A percentile compares a stretch with the other conserved stretches of the same genome.
Conservation (phyloP, 92 coral and sea anemone genomes). For the Scolanthus callimorphus region DNA sequence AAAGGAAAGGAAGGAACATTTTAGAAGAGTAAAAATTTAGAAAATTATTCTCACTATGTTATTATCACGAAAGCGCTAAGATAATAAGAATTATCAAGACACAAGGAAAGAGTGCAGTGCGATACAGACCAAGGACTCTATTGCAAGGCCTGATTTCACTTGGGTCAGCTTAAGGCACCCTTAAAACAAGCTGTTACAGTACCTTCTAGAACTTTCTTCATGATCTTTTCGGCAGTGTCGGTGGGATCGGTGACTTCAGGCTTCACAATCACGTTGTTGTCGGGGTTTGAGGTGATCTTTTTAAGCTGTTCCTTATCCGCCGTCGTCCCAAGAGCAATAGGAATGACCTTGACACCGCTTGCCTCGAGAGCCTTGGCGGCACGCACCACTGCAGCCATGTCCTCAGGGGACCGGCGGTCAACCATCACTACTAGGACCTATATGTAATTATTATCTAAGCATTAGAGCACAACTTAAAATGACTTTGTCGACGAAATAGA, state of each 20-base stretch:
- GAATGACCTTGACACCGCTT: conserved; percentile 50
- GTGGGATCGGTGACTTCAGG: conserved; percentile 23
- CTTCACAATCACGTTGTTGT: conserved; percentile 28
- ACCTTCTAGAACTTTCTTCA: conserved; percentile 39
- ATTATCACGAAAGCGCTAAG: too few species aligned
- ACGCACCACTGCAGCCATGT: conserved; percentile 24
- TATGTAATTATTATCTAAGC: too few species aligned
- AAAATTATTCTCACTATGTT: too few species aligned
- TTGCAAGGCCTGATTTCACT: too few species aligned
- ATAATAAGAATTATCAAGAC: too few species aligned
- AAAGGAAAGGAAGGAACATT: too few species aligned
- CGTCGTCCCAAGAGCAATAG: conserved; percentile 43
- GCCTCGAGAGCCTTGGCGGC: conserved; percentile 23
- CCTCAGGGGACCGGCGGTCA: conserved; percentile 15
- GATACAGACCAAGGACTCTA: too few species aligned
- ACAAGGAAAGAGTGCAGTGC: too few species aligned
- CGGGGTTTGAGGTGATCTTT: conserved; percentile 19
- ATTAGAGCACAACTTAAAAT: too few species aligned
- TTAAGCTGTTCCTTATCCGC: conserved; percentile 26
- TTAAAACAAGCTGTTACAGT: not conserved
- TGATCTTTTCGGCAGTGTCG: conserved; percentile 21
- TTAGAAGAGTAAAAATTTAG: too few species aligned
- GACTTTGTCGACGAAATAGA: too few species aligned
- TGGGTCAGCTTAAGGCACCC: not conserved
- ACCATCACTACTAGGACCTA: conserved; percentile 38